Evolutionary conservation across 2,113 vertebrate species (phyloP), one percentile per base, ranked within the genome.

Genomic region (Bubo bubo): DNA sequence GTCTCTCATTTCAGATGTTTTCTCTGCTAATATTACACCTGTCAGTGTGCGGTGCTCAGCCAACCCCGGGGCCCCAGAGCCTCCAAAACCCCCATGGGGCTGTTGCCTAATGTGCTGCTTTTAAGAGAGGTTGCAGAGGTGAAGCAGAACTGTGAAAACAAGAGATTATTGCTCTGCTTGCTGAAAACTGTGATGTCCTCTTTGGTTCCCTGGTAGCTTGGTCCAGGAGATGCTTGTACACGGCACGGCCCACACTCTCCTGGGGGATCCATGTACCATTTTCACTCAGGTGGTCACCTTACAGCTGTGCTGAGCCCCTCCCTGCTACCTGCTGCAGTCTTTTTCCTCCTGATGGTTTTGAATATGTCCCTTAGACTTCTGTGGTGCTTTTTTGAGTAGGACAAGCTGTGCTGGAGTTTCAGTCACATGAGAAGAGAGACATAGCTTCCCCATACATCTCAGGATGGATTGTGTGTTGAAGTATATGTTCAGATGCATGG

Each of bases 1-100:
- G 12, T 60, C 26, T 50, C 13, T 76, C 50, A 39, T 74, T 88
- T 62, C 19, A 21, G 39, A 52, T 32, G 6, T 67, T 82, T 83
- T 79, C 62, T 75, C 52, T 75, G 19, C 28, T 66, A 41, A 62
- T 28, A 8, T 74, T 71, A 62, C 7, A 2, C 11, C 64, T 66
- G 68, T 23, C 50, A 21, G 13, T 39, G 47, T 47, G 30, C 0
- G 0, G 16, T 58, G 20, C 27, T 76, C 0, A 0, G 43, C 56
- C 22, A 47, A 9, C 20, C 5, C 63, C 1, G 1, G 21, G 37
- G n/a, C 21, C 23, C 52, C 11, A 2, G 15, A 63, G 15, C 21
- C 41, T 53, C 59, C 30, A 49, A 64, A 52, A 30, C 6, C 21
- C 62, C n/a, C 30, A 2, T 6, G 35, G 35, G 71, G 21, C 49